Percentiles rank a stretch among this genome's conserved stretches.
Conservation (phyloP, 2,797 vertebrate species). For the Acropternis orthonyx region DNA sequence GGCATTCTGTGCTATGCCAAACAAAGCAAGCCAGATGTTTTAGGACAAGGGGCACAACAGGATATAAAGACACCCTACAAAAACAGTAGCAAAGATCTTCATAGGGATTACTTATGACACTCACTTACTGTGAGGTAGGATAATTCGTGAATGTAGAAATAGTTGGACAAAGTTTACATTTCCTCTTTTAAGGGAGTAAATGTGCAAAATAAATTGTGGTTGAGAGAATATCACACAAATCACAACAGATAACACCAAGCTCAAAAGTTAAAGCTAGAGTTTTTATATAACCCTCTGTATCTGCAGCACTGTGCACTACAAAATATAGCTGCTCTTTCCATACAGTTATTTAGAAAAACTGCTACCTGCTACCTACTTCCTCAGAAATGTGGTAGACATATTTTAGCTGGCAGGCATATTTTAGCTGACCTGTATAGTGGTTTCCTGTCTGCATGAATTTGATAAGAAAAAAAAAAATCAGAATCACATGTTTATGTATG, state of each 20-base stretch:
- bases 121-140: not conserved
- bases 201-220: not conserved
- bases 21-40: not conserved
- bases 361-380: not conserved
- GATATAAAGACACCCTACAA: not conserved
- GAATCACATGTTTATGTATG: not conserved
- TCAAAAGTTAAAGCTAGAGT: not conserved
- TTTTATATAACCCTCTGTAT: not conserved
- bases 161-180: not conserved
- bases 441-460: not conserved
- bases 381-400: not conserved
- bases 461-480: not conserved
- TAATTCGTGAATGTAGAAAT: not conserved
- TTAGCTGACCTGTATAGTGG: not conserved
- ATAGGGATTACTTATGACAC: not conserved
- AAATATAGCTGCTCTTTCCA: not conserved
- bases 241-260: not conserved
- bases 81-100: not conserved
- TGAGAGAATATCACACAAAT: not conserved
- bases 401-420: not conserved
- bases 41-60: not conserved
- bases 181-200: not conserved
- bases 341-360: not conserved
- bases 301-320: not conserved
- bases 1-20: not conserved